phyloP scores from a whole-genome alignment of 2,113 vertebrate species.

The Falcunculus frontatus region DNA sequence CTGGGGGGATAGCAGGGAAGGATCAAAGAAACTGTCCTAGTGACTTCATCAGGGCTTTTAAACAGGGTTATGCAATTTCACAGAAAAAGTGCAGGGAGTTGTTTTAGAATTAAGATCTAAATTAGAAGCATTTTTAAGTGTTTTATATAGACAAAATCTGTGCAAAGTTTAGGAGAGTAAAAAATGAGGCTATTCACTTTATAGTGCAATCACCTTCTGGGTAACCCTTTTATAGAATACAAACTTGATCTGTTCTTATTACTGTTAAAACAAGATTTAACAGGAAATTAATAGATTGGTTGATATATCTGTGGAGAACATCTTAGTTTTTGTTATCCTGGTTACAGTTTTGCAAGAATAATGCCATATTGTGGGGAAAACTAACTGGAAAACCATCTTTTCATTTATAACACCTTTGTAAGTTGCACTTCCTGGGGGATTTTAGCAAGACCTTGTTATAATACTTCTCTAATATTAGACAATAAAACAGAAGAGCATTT shows the following conservation, averaged over 20 bases:
- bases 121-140: not conserved
- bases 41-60: not conserved
- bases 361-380: not conserved
- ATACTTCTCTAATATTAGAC: not conserved
- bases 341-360: not conserved
- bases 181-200: not conserved
- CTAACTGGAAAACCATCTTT: not conserved
- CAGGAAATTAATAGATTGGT: not conserved
- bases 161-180: not conserved
- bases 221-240: not conserved
- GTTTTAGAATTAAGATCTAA: not conserved
- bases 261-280: not conserved
- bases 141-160: not conserved
- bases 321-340: not conserved
- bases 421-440: not conserved
- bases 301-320: not conserved
- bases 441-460: not conserved
- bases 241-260: not conserved
- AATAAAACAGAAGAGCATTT: not conserved
- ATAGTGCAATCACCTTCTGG: not conserved
- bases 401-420: not conserved
- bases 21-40: not conserved
- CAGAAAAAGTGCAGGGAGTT: not conserved
- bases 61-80: not conserved
- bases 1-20: fast-evolving